Evolutionary conservation across 2,113 vertebrate genomes (phyloP).

Genomic region (Sinosuthora webbiana): DNA sequence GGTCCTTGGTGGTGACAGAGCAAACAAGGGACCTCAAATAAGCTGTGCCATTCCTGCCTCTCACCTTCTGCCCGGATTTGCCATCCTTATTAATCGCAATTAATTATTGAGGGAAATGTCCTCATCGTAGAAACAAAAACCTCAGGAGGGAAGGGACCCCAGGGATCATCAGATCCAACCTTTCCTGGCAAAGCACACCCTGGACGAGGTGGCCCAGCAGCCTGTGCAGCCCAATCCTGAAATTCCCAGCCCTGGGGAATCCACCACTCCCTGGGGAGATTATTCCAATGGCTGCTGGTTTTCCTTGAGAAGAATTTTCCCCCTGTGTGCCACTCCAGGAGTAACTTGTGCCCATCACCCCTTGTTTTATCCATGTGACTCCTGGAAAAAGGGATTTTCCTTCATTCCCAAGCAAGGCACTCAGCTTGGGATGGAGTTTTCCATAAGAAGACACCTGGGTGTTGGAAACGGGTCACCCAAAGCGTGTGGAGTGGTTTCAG

Average conservation of each 20-base stretch:
- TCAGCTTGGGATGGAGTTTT: neutral
- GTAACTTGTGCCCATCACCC: neutral
- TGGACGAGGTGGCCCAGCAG: neutral
- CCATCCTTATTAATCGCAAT: neutral
- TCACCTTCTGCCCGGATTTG: neutral
- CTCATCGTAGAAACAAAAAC: neutral
- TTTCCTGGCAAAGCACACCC: neutral
- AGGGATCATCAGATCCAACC: neutral
- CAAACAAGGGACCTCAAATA: conserved; percentile 10
- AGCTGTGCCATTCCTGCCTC: neutral
- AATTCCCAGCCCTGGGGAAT: neutral
- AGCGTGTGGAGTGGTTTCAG: neutral
- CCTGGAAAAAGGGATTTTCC: neutral
- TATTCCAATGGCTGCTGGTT: neutral
- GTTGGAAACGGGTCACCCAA: neutral
- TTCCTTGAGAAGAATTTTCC: neutral
- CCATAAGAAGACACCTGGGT: neutral
- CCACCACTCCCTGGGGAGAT: neutral
- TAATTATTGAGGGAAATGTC: neutral
- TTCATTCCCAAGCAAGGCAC: neutral
- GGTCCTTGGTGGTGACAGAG: neutral
- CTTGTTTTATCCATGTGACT: neutral
- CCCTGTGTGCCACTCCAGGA: neutral
- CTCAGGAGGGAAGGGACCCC: neutral
- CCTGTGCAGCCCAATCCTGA: neutral